Percentiles rank a stretch among this genome's conserved stretches.
These are phyloP conservation scores for Corydoras maculifer DNA, from an alignment of 2,113 vertebrate genomes.

Conservation along the genomic window DNA sequence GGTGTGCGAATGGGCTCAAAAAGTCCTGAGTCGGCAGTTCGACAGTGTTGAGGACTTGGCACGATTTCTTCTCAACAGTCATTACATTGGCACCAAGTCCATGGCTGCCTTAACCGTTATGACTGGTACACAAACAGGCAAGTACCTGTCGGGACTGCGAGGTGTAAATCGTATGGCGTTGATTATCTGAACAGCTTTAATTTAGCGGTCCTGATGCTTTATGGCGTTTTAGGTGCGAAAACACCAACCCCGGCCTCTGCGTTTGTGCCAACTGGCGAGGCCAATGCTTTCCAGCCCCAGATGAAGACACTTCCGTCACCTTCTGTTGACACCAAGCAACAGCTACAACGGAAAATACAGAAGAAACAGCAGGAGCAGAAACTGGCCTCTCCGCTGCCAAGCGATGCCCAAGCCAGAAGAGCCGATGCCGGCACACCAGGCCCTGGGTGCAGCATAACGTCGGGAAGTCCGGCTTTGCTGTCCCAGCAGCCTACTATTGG, in stretches of 20 bases:
- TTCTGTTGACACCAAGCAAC: conserved; percentile 79
- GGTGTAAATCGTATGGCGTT: too few species aligned
- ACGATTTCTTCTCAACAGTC: conserved; percentile 92
- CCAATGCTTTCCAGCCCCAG: conserved; percentile 80
- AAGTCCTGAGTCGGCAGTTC: conserved; percentile 83
- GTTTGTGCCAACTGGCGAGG: conserved; percentile 81
- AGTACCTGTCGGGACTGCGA: conserved; percentile 1
- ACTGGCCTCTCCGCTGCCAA: conserved; percentile 76
- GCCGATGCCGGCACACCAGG: conserved; percentile 62
- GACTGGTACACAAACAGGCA: conserved; percentile 80
- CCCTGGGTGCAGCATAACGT: conserved; percentile 64
- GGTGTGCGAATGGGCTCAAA: conserved; percentile 92
- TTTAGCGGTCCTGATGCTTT: background rate
- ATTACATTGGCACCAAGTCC: conserved; percentile 95
- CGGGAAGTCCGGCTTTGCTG: conserved; percentile 77
- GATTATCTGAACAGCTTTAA: too few species aligned
- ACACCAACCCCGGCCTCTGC: conserved; percentile 76
- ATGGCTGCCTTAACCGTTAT: conserved; percentile 91
- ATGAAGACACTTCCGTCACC: conserved; percentile 81
- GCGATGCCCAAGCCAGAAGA: conserved; percentile 71
- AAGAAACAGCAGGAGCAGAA: conserved; percentile 87
- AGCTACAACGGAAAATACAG: conserved; percentile 83
- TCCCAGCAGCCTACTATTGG: conserved; percentile 83
- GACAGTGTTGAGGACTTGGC: conserved; percentile 80
- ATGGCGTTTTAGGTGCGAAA: conserved; percentile 69